Base-by-base conservation (phyloP, 1,140 invertebrate species). In the Leptinotarsa lineolata region DNA sequence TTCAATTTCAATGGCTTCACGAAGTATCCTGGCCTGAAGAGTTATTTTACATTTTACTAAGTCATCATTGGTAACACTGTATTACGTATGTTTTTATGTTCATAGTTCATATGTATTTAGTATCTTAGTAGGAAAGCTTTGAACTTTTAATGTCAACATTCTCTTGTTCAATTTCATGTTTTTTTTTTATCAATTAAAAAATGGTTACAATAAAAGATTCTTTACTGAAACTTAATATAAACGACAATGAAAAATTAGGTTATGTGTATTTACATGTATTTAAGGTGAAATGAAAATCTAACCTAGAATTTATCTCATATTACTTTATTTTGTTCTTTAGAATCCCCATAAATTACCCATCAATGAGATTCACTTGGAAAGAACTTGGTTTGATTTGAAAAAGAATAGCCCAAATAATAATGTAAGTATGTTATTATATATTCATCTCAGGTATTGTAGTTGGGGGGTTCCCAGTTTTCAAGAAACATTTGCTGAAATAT, bases 261-360 rank as follows among this genome's bases (percentile, higher is more conserved):
- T 68, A n/a, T 46, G 45, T 16, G 6, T 68, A 46, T 21, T 18
- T 68, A 45, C 2, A 68, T 46, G 66, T 68, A 8, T 68, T 68
- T 1, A 68, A 68, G 66, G 66, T 68, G 45, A 68, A 20, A 15
- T 15, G 16, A 63, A 22, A 63, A 63, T 21, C 61, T 63, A 63
- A 22, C 61, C 24, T 63, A 13, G 20, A 21, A 63, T 63, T 63
- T n/a, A 6, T 15, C 61, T 63, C 16, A 21, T 22, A 63, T 63
- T 39, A 39, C 20, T 64, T 60, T 72, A 67, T 70, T 77, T 61
- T 80, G 75, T 68, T 68, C 13, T 15, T 39, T 54, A 82, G 80
- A 82, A 82, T 72, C 80, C 80, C 21, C 73, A 72, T 73, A 82
- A 82, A 67, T 64, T 80, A 65, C 80, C 81, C 3, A 80, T 82